phyloP scores from a whole-genome alignment of 2,797 vertebrate species.

The Eulemur rubriventer region DNA sequence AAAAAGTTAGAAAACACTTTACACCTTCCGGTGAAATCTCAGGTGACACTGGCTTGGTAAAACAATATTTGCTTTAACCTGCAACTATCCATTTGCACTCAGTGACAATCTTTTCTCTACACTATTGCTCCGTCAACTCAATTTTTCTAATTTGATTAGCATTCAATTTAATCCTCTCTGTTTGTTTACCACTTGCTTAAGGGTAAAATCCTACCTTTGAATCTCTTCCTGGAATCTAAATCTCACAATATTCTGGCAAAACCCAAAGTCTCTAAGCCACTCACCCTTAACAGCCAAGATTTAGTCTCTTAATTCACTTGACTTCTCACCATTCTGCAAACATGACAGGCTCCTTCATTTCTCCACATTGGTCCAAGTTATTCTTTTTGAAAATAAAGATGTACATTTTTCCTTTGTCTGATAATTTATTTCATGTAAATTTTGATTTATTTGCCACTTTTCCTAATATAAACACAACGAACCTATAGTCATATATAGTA shows the following conservation, averaged over 20 bases:
- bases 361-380: neutral
- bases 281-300: neutral
- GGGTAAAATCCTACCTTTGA: neutral
- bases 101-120: neutral
- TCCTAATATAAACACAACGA: neutral
- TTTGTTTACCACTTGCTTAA: conserved; percentile 2
- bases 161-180: neutral
- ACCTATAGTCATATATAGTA: neutral
- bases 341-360: neutral
- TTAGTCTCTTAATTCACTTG: neutral
- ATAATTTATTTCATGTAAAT: neutral
- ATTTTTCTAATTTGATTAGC: neutral
- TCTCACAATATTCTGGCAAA: neutral
- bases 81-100: neutral
- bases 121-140: neutral
- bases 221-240: neutral
- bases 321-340: neutral
- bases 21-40: neutral
- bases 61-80: neutral
- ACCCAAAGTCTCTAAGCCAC: neutral
- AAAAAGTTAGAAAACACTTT: neutral
- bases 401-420: neutral
- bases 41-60: neutral
- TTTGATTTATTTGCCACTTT: neutral
- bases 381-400: neutral